phyloP scores from a whole-genome alignment of 2,113 vertebrate genomes.

The Muntiacus muntjak region DNA sequence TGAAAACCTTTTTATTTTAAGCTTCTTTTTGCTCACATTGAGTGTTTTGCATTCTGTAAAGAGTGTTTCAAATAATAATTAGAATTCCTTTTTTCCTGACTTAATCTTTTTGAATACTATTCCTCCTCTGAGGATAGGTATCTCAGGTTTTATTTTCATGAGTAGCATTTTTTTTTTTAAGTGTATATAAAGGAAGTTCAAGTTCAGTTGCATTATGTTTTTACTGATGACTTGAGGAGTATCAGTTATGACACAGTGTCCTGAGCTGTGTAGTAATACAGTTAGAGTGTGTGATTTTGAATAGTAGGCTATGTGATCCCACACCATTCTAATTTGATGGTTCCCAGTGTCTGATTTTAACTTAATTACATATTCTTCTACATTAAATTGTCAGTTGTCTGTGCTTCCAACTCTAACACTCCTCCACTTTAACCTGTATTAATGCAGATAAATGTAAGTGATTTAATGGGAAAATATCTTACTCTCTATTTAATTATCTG shows the following conservation, averaged over 20 bases:
- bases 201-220: neutral
- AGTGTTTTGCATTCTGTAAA: conserved; percentile 4
- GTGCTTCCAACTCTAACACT: neutral
- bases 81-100: neutral
- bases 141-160: neutral
- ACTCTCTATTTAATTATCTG: neutral
- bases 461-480: neutral
- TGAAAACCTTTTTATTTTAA: neutral
- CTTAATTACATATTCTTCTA: neutral
- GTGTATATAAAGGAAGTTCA: neutral
- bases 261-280: neutral
- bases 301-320: neutral
- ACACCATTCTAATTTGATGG: neutral
- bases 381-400: neutral
- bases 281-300: neutral
- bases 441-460: neutral
- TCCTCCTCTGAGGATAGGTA: neutral
- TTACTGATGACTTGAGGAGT: neutral
- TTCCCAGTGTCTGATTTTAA: neutral
- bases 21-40: neutral
- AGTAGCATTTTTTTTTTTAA: neutral
- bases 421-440: neutral
- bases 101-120: neutral
- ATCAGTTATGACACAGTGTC: neutral
- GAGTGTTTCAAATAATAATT: conserved; percentile 7